phyloP scores from a whole-genome alignment of 2,888 invertebrate species.

The Ectemnius continuus region DNA sequence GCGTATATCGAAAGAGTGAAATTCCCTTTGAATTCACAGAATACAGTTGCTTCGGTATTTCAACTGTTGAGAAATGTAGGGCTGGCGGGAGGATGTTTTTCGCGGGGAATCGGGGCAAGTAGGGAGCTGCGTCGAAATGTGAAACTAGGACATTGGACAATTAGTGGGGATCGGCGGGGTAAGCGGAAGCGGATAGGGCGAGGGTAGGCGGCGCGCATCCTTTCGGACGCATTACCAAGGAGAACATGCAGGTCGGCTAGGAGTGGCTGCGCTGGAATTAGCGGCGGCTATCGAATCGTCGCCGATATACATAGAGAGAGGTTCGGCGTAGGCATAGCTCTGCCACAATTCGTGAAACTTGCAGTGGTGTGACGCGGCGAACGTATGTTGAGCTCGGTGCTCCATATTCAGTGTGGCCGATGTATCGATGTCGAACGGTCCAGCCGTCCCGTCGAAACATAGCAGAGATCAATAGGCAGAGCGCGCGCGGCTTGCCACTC shows the following conservation, averaged over 20 bases:
- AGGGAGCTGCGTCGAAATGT: background rate
- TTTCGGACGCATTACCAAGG: slow-evolving; percentile 32
- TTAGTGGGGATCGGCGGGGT: slow-evolving; percentile 33
- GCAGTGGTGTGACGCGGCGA: background rate
- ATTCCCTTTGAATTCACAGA: too few relatives aligned
- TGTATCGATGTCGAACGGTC: slow-evolving; percentile 36
- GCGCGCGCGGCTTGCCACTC: slow-evolving; percentile 3
- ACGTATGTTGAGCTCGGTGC: slow-evolving; percentile 6
- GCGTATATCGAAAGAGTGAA: too few relatives aligned
- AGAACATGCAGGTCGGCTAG: background rate
- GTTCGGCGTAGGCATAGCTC: slow-evolving; percentile 9
- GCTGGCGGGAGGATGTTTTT: too few relatives aligned
- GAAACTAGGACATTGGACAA: slow-evolving; percentile 52
- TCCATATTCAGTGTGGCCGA: slow-evolving; percentile 36
- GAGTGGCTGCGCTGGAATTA: slow-evolving; percentile 10
- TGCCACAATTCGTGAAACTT: slow-evolving; percentile 46
- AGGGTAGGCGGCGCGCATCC: slow-evolving; percentile 25
- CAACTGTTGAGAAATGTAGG: too few relatives aligned
- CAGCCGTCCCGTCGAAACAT: slow-evolving; percentile 21
- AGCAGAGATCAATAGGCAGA: slow-evolving; percentile 35
- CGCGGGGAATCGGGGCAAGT: background rate
- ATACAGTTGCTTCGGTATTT: too few relatives aligned
- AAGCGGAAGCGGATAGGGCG: slow-evolving; percentile 29
- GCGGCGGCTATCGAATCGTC: slow-evolving; percentile 7
- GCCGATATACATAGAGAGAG: slow-evolving; percentile 1